Conservation (phyloP, 2,797 vertebrate genomes). For the Crocodylus rhombifer region DNA sequence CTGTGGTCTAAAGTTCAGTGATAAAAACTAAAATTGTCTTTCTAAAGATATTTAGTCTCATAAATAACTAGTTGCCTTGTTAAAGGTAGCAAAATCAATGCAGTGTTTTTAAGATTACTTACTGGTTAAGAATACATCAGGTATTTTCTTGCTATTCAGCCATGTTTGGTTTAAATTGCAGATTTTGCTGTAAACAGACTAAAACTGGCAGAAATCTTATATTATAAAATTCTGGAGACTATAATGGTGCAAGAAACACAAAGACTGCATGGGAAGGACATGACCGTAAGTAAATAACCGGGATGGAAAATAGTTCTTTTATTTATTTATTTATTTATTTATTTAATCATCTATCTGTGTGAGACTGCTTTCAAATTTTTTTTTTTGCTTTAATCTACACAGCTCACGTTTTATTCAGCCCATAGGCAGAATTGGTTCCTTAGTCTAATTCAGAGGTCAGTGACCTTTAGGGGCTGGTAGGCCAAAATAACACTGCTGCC, state of each 20-base stretch:
- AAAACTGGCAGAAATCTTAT: conserved; percentile 95
- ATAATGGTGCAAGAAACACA: conserved; percentile 91
- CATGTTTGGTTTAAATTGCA: conserved; percentile 71
- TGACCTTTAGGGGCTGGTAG: too few relatives aligned
- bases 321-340: neutral
- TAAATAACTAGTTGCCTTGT: neutral
- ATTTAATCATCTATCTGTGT: neutral
- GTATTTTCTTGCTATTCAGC: neutral
- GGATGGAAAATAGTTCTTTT: neutral
- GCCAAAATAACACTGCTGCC: too few relatives aligned
- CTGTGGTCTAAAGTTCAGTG: neutral
- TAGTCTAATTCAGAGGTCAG: neutral
- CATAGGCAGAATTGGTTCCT: neutral
- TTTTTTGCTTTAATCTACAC: neutral
- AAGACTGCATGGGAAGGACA: conserved; percentile 93
- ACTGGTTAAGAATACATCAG: neutral
- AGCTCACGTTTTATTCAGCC: neutral
- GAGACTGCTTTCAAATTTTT: neutral
- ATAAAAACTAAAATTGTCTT: neutral
- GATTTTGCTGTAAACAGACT: conserved; percentile 96
- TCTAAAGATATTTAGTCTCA: neutral
- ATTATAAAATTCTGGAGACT: conserved; percentile 96
- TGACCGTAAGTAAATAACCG: conserved; percentile 87
- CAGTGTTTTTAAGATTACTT: neutral
- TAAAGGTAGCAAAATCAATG: neutral